Percentiles rank a stretch among this genome's conserved stretches.
These are phyloP conservation scores for Zosterops borbonicus DNA, from an alignment of 2,113 vertebrate species.

Conservation along the genomic window DNA sequence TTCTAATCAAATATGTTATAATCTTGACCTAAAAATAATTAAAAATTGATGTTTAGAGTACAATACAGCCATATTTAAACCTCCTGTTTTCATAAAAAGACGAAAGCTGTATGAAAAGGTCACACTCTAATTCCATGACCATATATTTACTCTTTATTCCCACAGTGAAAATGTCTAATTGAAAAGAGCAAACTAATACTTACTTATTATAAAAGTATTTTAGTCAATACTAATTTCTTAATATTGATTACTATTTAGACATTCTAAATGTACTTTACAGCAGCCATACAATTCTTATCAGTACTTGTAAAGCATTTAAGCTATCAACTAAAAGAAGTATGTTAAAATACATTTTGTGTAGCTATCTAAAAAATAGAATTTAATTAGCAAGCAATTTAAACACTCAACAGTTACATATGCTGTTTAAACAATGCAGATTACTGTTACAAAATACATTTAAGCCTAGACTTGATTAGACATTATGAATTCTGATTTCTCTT, in stretches of 20 bases:
- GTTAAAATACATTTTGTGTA: slow-evolving; percentile 73
- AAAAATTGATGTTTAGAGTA: slow-evolving; percentile 78
- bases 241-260: slow-evolving; percentile 93
- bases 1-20: slow-evolving; percentile 74
- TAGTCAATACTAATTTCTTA: slow-evolving; percentile 97
- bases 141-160: slow-evolving; percentile 82
- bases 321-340: slow-evolving; percentile 82
- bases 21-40: slow-evolving; percentile 86
- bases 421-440: background rate
- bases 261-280: slow-evolving; percentile 88
- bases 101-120: slow-evolving; percentile 74
- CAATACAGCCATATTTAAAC: slow-evolving; percentile 79
- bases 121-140: slow-evolving; percentile 78
- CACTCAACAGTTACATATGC: background rate
- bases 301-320: slow-evolving; percentile 85
- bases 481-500: background rate
- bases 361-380: slow-evolving; percentile 35
- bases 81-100: slow-evolving; percentile 73
- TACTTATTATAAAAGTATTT: slow-evolving; percentile 93
- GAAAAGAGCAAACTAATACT: slow-evolving; percentile 96
- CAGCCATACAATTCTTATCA: slow-evolving; percentile 75
- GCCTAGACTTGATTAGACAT: background rate
- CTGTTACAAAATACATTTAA: background rate
- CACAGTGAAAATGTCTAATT: slow-evolving; percentile 86
- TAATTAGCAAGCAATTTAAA: slow-evolving; percentile 56